Conservation (phyloP, 2,113 vertebrate genomes). For the Elephantulus edwardii region DNA sequence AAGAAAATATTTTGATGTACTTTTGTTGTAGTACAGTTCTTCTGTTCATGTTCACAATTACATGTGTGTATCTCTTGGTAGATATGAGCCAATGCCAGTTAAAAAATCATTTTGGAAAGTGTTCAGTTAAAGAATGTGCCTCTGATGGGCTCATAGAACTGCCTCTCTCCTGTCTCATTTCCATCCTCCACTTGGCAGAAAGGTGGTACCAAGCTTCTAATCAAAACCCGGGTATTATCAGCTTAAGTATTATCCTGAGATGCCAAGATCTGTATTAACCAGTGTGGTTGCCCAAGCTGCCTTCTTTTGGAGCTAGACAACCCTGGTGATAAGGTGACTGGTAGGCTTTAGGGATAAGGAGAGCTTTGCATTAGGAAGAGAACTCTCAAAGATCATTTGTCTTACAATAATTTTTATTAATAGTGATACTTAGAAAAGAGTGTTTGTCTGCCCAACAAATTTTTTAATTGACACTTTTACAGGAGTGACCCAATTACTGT, state of each 20-base stretch:
- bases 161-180: background rate
- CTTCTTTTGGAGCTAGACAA: background rate
- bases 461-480: background rate
- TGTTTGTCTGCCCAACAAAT: background rate
- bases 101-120: background rate
- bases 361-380: slow-evolving; percentile 14
- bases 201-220: background rate
- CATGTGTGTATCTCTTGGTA: background rate
- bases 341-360: background rate
- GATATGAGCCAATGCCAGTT: background rate
- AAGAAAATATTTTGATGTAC: background rate
- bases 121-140: background rate
- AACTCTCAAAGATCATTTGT: background rate
- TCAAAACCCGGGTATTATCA: background rate
- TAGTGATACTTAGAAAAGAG: background rate
- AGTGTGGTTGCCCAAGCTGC: background rate
- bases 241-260: background rate
- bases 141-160: background rate
- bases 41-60: background rate
- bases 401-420: background rate
- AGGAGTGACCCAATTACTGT: background rate
- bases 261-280: background rate
- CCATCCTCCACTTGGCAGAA: background rate
- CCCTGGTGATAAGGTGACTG: background rate
- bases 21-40: background rate